These are phyloP conservation scores for Eilema sororculum DNA, from an alignment of 2,888 invertebrate species.

Conservation along the genomic window DNA sequence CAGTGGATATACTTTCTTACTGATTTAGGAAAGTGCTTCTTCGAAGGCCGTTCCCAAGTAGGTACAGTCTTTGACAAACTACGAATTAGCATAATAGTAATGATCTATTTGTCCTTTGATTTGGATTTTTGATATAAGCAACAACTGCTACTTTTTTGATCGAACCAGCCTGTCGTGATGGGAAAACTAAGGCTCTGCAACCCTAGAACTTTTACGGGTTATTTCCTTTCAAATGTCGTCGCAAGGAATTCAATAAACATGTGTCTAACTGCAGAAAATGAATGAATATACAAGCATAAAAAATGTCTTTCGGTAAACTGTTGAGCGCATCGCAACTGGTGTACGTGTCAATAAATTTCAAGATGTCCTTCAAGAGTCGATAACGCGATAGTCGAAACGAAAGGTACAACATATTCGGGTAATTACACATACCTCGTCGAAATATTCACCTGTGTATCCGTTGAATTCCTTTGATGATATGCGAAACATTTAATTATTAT, in stretches of 20 bases:
- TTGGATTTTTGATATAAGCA: not conserved
- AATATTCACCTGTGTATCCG: not conserved
- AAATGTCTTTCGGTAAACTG: not conserved
- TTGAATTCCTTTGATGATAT: not conserved
- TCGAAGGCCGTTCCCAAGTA: conserved; percentile 8
- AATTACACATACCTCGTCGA: not conserved
- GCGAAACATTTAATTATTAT: not conserved
- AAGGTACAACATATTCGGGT: not conserved
- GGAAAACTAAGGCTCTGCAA: not conserved
- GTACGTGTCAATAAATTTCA: conserved; percentile 4
- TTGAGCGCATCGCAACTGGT: not conserved
- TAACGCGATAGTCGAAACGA: not conserved
- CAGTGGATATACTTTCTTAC: conserved; percentile 35
- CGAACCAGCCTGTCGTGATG: not conserved
- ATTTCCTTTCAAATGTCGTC: not conserved
- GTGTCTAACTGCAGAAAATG: not conserved
- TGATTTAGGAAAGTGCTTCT: conserved; percentile 29
- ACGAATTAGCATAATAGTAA: not conserved
- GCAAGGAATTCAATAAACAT: too few species aligned
- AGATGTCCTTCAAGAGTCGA: conserved; percentile 10
- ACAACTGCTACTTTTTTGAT: not conserved
- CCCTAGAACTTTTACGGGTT: not conserved
- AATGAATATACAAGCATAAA: not conserved
- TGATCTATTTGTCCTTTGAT: not conserved
- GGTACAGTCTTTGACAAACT: conserved; percentile 8